These are phyloP conservation scores for Temnothorax nylanderi DNA, from an alignment of 1,140 invertebrate genomes.

Conservation along the genomic window DNA sequence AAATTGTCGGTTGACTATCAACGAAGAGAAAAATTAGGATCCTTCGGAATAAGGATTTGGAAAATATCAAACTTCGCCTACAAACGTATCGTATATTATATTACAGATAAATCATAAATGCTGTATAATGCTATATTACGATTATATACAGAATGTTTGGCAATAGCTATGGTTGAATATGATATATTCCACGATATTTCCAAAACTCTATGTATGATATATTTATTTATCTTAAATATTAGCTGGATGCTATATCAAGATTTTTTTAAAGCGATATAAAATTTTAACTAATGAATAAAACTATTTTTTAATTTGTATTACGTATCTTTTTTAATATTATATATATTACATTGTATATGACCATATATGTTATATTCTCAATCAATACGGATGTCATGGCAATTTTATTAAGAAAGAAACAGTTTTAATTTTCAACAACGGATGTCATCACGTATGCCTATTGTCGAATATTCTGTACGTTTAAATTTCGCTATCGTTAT, in stretches of 20 bases:
- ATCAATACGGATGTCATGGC: no score
- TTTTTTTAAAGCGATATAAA: neutral
- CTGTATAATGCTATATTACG: neutral
- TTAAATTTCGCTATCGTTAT: slow-evolving; percentile 3
- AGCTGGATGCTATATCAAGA: neutral
- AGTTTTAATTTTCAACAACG: neutral
- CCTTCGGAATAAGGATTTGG: neutral
- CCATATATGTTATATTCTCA: no score
- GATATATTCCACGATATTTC: neutral
- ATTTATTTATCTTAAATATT: neutral
- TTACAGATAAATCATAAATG: neutral
- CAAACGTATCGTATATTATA: slow-evolving; percentile 19
- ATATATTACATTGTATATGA: no score
- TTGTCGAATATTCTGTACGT: neutral
- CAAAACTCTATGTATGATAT: neutral
- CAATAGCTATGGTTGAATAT: neutral
- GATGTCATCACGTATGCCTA: neutral
- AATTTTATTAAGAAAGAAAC: no score
- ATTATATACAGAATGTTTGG: neutral
- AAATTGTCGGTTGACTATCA: neutral
- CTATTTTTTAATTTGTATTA: neutral
- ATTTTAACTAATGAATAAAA: neutral
- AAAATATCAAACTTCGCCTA: slow-evolving; percentile 18
- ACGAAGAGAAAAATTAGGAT: neutral
- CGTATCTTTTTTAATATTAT: no score